A percentile compares a stretch with the other conserved stretches of the same genome.
Evolutionary conservation across 2,888 invertebrate genomes (phyloP).

Genomic region (Temnothorax rugatulus): DNA sequence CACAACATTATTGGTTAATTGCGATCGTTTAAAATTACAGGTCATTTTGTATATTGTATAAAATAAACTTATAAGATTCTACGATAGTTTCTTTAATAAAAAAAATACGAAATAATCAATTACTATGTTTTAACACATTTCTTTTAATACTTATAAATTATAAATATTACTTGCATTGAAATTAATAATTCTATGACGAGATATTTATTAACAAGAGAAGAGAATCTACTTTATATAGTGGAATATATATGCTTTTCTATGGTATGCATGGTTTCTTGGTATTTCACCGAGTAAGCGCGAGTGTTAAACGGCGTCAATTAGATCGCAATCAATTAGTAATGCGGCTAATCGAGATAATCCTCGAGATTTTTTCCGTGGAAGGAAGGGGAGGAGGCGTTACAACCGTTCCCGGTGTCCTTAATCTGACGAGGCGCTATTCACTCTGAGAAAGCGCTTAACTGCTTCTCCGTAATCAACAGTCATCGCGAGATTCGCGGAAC

Average conservation of each 20-base stretch:
- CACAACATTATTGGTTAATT: not conserved
- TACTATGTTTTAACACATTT: not conserved
- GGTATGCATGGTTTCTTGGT: not conserved
- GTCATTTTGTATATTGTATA: not conserved
- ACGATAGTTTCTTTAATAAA: not conserved
- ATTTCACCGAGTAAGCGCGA: not conserved
- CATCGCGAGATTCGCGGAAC: slow-evolving; percentile 45
- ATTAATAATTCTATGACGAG: not conserved
- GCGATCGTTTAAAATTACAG: not conserved
- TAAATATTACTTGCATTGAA: not conserved
- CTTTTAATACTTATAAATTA: not conserved
- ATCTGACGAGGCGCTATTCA: slow-evolving; percentile 42
- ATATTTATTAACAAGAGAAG: not conserved
- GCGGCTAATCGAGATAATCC: slow-evolving; percentile 33
- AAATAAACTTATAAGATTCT: not conserved
- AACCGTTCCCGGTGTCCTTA: slow-evolving; percentile 17
- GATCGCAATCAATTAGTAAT: slow-evolving; percentile 27
- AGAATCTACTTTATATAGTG: not conserved
- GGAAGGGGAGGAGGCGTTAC: not conserved
- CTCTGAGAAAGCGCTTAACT: slow-evolving; percentile 39
- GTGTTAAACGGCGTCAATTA: slow-evolving; percentile 30
- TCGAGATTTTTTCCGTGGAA: not conserved
- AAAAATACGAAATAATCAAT: no score
- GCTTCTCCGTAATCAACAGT: slow-evolving; percentile 51
- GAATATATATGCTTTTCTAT: not conserved